A percentile compares a stretch with the other conserved stretches of the same genome.
Conservation (phyloP, 1,140 invertebrate species). For the Gyrodactylus bullatarudis region DNA sequence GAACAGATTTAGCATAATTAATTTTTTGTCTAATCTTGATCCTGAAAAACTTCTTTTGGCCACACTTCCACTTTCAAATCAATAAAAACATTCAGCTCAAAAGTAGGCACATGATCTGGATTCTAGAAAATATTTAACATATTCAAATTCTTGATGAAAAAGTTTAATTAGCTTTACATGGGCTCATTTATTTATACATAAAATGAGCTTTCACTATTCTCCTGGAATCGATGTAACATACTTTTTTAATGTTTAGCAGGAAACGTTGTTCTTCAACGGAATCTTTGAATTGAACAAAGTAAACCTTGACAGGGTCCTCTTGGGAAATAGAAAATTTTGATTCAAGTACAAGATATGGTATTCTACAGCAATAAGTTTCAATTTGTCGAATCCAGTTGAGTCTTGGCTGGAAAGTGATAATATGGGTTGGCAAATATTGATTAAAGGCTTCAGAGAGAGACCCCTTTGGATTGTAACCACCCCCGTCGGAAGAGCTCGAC, state of each 20-base stretch:
- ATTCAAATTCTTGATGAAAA: too few species aligned
- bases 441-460: not conserved
- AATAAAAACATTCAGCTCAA: too few species aligned
- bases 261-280: constrained; percentile 3
- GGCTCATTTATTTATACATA: too few species aligned
- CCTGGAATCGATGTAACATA: too few species aligned
- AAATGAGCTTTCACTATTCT: too few species aligned
- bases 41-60: too few species aligned
- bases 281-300: not conserved
- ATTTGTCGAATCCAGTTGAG: not conserved
- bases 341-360: not conserved
- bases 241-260: not conserved
- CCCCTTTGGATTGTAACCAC: not conserved
- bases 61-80: too few species aligned
- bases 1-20: too few species aligned
- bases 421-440: not conserved
- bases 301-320: not conserved
- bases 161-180: too few species aligned
- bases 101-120: too few species aligned
- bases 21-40: too few species aligned
- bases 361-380: not conserved
- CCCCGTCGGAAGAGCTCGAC: not conserved
- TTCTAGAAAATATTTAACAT: too few species aligned
- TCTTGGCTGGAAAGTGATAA: not conserved
- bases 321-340: not conserved